phyloP scores from a whole-genome alignment of 2,113 vertebrate genomes.

The Passer montanus region DNA sequence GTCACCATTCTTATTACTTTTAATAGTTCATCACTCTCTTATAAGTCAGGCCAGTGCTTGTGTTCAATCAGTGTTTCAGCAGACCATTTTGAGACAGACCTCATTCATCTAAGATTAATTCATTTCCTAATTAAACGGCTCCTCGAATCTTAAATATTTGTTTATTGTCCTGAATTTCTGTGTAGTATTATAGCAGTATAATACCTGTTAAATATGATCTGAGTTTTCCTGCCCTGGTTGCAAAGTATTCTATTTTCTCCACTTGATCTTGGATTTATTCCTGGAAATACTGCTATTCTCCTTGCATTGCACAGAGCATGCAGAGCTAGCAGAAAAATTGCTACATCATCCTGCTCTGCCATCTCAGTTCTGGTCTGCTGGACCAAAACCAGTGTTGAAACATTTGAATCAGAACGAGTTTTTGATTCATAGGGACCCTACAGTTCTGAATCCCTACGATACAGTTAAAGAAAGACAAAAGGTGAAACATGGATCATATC shows the following conservation, averaged over 20 bases:
- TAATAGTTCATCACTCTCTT: neutral
- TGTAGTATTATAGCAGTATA: neutral
- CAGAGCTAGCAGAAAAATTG: neutral
- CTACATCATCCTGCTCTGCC: neutral
- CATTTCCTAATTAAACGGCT: neutral
- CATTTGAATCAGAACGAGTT: neutral
- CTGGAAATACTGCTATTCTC: neutral
- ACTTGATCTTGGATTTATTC: neutral
- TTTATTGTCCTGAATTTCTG: neutral
- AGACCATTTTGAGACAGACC: neutral
- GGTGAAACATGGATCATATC: neutral
- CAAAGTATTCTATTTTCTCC: neutral
- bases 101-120: neutral
- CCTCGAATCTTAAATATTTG: neutral
- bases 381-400: neutral
- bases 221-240: neutral
- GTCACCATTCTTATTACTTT: neutral
- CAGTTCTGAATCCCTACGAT: neutral
- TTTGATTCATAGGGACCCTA: neutral
- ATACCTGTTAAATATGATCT: neutral
- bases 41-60: neutral
- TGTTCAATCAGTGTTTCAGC: neutral
- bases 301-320: neutral
- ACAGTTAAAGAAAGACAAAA: neutral
- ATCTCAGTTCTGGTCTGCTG: neutral